These are phyloP conservation scores for Gallinago media DNA, from an alignment of 2,113 vertebrate genomes.

Conservation along the genomic window DNA sequence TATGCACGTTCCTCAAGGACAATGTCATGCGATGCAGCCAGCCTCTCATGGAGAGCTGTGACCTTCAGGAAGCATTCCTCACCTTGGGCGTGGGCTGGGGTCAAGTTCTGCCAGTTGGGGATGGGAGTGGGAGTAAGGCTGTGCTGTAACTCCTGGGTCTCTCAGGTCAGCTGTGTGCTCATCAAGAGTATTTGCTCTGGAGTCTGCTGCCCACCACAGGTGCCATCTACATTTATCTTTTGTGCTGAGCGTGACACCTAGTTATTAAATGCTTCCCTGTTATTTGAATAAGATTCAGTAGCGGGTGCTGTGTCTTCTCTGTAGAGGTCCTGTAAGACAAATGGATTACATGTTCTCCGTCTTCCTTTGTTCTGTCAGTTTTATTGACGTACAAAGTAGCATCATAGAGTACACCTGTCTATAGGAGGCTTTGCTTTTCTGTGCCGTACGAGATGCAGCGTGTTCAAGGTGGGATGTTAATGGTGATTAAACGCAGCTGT, in stretches of 20 bases:
- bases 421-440: background rate
- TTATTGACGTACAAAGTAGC: slow-evolving; percentile 33
- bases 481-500: slow-evolving; percentile 16
- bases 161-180: background rate
- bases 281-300: slow-evolving; percentile 21
- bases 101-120: background rate
- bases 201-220: background rate
- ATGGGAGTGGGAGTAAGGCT: rapidly evolving
- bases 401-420: slow-evolving; percentile 28
- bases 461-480: slow-evolving; percentile 12
- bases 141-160: background rate
- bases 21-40: rapidly evolving
- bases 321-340: slow-evolving; percentile 41
- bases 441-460: background rate
- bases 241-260: background rate
- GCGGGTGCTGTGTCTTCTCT: background rate
- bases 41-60: background rate
- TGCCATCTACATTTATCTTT: background rate
- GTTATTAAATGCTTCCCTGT: background rate
- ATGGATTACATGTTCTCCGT: slow-evolving; percentile 10
- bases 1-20: rapidly evolving
- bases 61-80: background rate
- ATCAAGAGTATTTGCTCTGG: background rate
- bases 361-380: slow-evolving; percentile 56
- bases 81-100: background rate